Conservation (phyloP, 2,113 vertebrate species). For the Acanthochromis polyacanthus region DNA sequence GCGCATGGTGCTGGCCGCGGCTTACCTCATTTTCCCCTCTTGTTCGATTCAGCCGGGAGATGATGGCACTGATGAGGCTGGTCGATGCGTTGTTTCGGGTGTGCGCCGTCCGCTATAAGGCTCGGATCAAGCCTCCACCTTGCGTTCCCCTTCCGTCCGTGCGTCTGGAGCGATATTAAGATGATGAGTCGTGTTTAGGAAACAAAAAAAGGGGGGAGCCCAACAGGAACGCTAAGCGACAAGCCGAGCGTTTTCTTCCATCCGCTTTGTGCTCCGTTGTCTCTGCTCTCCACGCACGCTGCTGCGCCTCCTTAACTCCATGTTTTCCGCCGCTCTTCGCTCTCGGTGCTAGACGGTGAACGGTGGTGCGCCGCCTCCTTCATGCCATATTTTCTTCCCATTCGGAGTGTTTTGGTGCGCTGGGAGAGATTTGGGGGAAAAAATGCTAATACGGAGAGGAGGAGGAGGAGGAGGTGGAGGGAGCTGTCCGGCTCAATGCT, state of each 20-base stretch:
- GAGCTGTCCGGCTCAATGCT: conserved; percentile 72
- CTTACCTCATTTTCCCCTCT: conserved; percentile 85
- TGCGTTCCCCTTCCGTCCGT: conserved; percentile 10
- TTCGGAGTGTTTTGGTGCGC: conserved; percentile 75
- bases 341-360: conserved; percentile 68
- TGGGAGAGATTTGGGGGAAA: conserved; percentile 65
- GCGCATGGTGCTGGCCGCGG: conserved; percentile 64
- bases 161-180: conserved; percentile 16
- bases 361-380: conserved; percentile 79
- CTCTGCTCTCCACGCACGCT: conserved; percentile 61
- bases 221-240: conserved; percentile 66
- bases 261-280: conserved; percentile 79
- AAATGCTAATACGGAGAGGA: conserved; percentile 52
- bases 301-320: conserved; percentile 79
- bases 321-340: conserved; percentile 79
- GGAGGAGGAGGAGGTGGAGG: not conserved
- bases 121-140: conserved; percentile 15
- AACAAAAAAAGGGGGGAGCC: too few species aligned
- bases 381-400: conserved; percentile 85
- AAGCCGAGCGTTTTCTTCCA: conserved; percentile 60
- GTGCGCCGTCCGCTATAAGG: not conserved
- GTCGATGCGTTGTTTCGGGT: conserved; percentile 4
- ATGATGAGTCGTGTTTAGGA: conserved; percentile 46
- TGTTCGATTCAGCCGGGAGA: conserved; percentile 58
- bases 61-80: conserved; percentile 52